Percentiles rank a stretch among this genome's conserved stretches.
Evolutionary conservation across 2,797 vertebrate species (phyloP).

Genomic region (Danionella dracula): DNA sequence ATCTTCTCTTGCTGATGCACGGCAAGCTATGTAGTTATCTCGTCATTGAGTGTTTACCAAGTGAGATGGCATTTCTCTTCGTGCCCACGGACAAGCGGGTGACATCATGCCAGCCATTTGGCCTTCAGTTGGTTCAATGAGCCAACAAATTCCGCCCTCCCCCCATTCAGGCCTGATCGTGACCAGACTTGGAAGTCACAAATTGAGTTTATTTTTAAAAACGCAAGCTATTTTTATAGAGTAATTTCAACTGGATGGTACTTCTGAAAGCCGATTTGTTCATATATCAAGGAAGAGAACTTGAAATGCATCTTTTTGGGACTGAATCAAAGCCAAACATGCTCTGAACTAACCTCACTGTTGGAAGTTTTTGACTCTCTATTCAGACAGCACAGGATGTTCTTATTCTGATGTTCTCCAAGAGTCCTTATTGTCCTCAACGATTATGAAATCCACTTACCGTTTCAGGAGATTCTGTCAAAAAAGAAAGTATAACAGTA

Average conservation of each 20-base stretch:
- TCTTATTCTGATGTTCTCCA: neutral
- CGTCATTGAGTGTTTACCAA: conserved; percentile 33
- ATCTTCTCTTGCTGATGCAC: conserved; percentile 22
- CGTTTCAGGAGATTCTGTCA: too few relatives aligned
- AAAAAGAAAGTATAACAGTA: too few relatives aligned
- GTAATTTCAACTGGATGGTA: neutral
- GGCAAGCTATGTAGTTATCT: conserved; percentile 31
- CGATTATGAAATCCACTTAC: too few relatives aligned
- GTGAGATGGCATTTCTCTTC: conserved; percentile 35
- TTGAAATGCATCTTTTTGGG: neutral
- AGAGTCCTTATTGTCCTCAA: neutral
- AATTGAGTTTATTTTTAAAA: conserved; percentile 6
- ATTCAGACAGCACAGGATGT: neutral
- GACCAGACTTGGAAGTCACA: neutral
- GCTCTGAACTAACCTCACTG: neutral
- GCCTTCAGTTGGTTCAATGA: neutral
- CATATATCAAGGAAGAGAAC: neutral
- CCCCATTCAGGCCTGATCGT: neutral
- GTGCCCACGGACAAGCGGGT: conserved; percentile 18
- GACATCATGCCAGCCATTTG: conserved; percentile 12
- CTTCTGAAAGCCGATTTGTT: neutral
- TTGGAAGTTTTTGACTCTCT: neutral
- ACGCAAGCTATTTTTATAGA: neutral
- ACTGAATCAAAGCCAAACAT: neutral
- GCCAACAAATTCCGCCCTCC: neutral